phyloP scores from a whole-genome alignment of 2,113 vertebrate species.

The Ptilorrhoa leucosticta region DNA sequence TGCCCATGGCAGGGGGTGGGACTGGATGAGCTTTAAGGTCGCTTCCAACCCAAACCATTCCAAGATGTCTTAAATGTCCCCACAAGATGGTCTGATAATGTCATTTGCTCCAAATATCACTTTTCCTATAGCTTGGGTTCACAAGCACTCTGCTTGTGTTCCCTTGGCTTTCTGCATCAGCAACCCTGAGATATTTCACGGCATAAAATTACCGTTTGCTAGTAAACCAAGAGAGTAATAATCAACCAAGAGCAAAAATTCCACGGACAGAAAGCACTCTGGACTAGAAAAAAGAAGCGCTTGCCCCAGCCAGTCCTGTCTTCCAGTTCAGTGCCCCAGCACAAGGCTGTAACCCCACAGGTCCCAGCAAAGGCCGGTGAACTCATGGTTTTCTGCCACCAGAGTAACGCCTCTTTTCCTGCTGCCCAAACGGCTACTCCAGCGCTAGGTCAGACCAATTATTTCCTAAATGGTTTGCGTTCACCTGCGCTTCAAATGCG shows the following conservation, averaged over 20 bases:
- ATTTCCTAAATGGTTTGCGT: no score
- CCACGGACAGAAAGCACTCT: neutral
- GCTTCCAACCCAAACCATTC: neutral
- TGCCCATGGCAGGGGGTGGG: neutral
- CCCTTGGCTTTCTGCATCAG: neutral
- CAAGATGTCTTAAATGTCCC: neutral
- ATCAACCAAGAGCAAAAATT: neutral
- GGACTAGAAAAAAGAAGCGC: neutral
- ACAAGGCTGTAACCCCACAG: neutral
- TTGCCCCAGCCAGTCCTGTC: neutral
- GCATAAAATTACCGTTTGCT: neutral
- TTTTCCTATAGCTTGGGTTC: neutral
- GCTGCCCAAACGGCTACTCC: no score
- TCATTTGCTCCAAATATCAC: neutral
- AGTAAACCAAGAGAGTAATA: neutral
- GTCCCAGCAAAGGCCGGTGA: neutral
- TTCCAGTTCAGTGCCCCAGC: neutral
- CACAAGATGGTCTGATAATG: neutral
- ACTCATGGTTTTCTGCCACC: no score
- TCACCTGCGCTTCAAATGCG: no score
- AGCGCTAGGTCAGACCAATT: no score
- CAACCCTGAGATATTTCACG: neutral
- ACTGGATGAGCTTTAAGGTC: accelerated
- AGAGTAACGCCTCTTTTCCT: no score
- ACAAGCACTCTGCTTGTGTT: accelerated